phyloP scores from a whole-genome alignment of 1,140 invertebrate genomes.

The Formica exsecta region DNA sequence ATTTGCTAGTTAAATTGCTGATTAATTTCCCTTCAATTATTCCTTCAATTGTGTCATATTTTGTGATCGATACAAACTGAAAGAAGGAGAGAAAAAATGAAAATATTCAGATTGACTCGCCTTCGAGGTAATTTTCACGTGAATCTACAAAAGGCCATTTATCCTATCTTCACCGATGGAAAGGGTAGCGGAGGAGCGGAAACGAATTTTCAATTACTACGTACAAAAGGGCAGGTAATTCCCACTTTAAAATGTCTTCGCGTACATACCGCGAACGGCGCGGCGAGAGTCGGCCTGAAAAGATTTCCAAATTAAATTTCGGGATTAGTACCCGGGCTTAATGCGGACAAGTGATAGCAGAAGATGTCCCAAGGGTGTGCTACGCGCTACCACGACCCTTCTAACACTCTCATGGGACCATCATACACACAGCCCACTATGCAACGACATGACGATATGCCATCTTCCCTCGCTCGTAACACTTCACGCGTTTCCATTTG shows the following conservation, averaged over 20 bases:
- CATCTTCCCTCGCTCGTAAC: conserved; percentile 74
- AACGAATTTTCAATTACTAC: conserved; percentile 86
- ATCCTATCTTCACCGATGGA: conserved; percentile 44
- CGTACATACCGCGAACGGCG: conserved; percentile 6
- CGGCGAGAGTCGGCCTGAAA: conserved; percentile 77
- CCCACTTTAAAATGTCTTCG: conserved; percentile 83
- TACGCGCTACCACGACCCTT: conserved; percentile 76
- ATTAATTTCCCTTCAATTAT: neutral
- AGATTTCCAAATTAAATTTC: conserved; percentile 87
- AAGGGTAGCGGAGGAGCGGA: conserved; percentile 72
- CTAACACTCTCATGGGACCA: conserved; percentile 77
- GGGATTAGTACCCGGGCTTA: conserved; percentile 86
- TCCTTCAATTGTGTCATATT: neutral
- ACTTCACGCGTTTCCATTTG: conserved; percentile 82
- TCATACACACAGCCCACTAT: conserved; percentile 70
- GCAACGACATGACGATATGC: conserved; percentile 76
- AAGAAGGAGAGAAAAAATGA: conserved; percentile 22
- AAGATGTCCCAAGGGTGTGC: conserved; percentile 85
- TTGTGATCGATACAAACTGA: conserved; percentile 56
- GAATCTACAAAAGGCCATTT: conserved; percentile 73
- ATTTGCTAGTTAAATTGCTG: neutral
- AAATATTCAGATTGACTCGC: conserved; percentile 39
- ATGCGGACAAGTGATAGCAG: conserved; percentile 85
- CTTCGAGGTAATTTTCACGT: conserved; percentile 67
- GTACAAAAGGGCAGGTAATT: conserved; percentile 84